Evolutionary conservation across 2,888 invertebrate genomes (phyloP), one percentile per base, ranked within the genome.

Genomic region (Seladonia tumulorum): DNA sequence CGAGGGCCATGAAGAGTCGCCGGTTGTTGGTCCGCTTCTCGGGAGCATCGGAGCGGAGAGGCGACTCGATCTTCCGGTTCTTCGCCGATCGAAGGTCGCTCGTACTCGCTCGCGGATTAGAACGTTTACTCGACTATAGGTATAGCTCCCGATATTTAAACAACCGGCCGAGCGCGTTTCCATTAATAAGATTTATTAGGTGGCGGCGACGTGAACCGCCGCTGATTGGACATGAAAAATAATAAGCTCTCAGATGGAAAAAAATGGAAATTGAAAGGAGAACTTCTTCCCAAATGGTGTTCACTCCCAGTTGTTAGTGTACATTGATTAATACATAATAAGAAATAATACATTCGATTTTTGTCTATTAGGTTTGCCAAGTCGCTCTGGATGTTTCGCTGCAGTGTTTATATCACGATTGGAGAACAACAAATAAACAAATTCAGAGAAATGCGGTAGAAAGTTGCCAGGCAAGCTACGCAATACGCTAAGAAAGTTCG

Each of bases 51-150:
- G 90, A 91, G 87, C 90, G 91, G 87, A 91, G 88, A 91, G 86
- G 78, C 90, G 90, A 92, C 91, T 90, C 89, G 92, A 92, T 92
- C 92, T 92, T 92, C 93, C 92, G 92, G 93, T 92, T 92, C 72
- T 72, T 87, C 83, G 83, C 42, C 72, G 72, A 72, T 72, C 72
- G 72, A 90, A 90, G 90, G 89, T 91, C 91, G 88, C 45, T 68
- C 72, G 29, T 16, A 42, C 68, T 72, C 74, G 47, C 75, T 66
- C 35, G 70, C 35, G 66, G 79, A 85, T 82, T 85, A 85, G 79
- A 79, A 53, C 70, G 66, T 22, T n/a, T 49, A 29, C 29, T 8
- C 66, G 63, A 25, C 18, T 53, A 53, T 5, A 25, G 25, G 25
- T 25, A 53, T 4, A 53, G 60, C 60, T 14, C 16, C 10, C 35